A percentile compares a stretch with the other conserved stretches of the same genome.
phyloP scores from a whole-genome alignment of 2,113 vertebrate genomes.

The Mesoclemmys tuberculata region DNA sequence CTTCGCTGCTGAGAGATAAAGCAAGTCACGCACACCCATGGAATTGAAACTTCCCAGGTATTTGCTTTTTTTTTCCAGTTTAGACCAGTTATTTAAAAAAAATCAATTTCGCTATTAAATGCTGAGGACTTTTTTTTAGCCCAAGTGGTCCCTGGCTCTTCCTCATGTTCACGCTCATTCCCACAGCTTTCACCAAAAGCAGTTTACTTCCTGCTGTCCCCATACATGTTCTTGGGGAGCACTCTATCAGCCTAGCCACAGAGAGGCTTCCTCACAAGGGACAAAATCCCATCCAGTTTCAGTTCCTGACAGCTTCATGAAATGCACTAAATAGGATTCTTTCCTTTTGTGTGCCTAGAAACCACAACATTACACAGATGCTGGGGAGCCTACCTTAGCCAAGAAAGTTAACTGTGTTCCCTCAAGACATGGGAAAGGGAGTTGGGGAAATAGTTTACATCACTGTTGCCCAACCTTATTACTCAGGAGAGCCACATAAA shows the following conservation, averaged over 20 bases:
- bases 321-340: background rate
- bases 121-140: background rate
- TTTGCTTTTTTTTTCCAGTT: background rate
- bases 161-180: too few relatives aligned
- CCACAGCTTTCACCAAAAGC: background rate
- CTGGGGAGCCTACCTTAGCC: background rate
- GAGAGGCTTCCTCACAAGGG: background rate
- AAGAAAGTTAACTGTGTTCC: background rate
- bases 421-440: background rate
- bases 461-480: background rate
- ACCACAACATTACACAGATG: background rate
- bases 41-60: background rate
- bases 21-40: background rate
- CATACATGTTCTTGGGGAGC: background rate
- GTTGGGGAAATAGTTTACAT: background rate
- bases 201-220: background rate
- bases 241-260: background rate
- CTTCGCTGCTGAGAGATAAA: background rate
- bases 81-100: too few relatives aligned
- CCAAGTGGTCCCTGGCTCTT: background rate
- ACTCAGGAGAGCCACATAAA: background rate
- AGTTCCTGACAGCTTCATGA: background rate
- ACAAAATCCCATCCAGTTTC: background rate
- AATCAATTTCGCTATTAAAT: too few relatives aligned
- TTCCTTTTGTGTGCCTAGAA: rapidly evolving